A percentile compares a stretch with the other conserved stretches of the same genome.
These are phyloP conservation scores for Blomia tropicalis DNA, from an alignment of 2,888 invertebrate species.

Conservation along the genomic window DNA sequence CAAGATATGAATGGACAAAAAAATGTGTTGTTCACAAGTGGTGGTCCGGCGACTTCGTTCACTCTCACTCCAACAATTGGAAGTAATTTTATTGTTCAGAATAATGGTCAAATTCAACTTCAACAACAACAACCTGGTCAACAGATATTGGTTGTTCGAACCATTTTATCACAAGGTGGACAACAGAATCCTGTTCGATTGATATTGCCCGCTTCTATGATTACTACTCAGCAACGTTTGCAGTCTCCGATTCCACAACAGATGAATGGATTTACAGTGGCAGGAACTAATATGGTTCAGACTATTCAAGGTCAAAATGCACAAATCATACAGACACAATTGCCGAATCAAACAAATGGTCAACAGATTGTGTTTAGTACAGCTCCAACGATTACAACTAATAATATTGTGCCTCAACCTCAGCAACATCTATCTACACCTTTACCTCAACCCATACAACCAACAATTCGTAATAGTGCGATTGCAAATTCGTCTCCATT, in stretches of 20 bases:
- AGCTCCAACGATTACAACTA: constrained; percentile 20
- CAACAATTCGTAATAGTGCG: constrained; percentile 12
- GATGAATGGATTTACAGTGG: not conserved
- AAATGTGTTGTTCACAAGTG: constrained; percentile 5
- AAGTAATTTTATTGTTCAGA: constrained; percentile 9
- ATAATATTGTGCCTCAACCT: constrained; percentile 17
- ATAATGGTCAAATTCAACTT: not conserved
- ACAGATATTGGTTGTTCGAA: constrained; percentile 26
- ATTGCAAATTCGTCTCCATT: constrained; percentile 30
- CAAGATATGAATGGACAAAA: not conserved
- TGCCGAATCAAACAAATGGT: constrained; percentile 23
- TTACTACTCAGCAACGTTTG: constrained; percentile 22
- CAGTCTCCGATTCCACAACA: not conserved
- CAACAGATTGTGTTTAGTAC: no score
- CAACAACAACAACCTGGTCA: constrained; percentile 15
- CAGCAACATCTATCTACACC: not conserved
- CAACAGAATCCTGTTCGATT: constrained; percentile 23
- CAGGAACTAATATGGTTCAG: not conserved
- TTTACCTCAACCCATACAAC: no score
- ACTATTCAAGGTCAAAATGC: not conserved
- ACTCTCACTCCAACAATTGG: constrained; percentile 17
- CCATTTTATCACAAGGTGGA: constrained; percentile 18
- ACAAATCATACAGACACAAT: not conserved
- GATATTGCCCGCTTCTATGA: constrained; percentile 23
- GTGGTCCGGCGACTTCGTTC: constrained; percentile 12